Evolutionary conservation across 2,113 vertebrate species (phyloP).

Genomic region (Empidonax alnorum): DNA sequence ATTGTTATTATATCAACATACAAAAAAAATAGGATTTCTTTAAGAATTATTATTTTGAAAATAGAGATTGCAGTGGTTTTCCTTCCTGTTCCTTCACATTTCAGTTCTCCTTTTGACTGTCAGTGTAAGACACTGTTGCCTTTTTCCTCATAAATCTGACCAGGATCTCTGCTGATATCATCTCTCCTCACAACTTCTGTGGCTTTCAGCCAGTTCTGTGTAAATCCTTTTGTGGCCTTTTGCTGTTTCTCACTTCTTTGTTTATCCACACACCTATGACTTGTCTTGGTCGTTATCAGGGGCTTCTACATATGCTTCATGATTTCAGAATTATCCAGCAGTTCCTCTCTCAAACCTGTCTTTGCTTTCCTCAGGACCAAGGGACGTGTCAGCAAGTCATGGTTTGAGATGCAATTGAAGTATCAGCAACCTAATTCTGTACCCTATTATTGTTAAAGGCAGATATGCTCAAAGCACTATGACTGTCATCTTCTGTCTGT

Average conservation of each 20-base stretch:
- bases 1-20: neutral
- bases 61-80: neutral
- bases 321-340: neutral
- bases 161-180: neutral
- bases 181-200: neutral
- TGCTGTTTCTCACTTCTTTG: neutral
- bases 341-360: neutral
- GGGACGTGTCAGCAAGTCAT: neutral
- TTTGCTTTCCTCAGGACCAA: neutral
- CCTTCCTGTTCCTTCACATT: neutral
- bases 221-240: neutral
- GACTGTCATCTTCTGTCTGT: neutral
- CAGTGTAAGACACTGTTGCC: neutral
- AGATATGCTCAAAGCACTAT: neutral
- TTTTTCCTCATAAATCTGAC: neutral
- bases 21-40: neutral
- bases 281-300: neutral
- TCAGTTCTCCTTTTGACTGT: neutral
- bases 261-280: neutral
- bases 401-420: neutral
- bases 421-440: neutral
- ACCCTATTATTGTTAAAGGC: neutral
- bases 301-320: neutral
- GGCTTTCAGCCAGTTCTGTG: neutral
- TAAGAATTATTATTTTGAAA: neutral